Evolutionary conservation across 2,113 vertebrate genomes (phyloP), one percentile per base, ranked within the genome.

Genomic region (Camelus bactrianus): DNA sequence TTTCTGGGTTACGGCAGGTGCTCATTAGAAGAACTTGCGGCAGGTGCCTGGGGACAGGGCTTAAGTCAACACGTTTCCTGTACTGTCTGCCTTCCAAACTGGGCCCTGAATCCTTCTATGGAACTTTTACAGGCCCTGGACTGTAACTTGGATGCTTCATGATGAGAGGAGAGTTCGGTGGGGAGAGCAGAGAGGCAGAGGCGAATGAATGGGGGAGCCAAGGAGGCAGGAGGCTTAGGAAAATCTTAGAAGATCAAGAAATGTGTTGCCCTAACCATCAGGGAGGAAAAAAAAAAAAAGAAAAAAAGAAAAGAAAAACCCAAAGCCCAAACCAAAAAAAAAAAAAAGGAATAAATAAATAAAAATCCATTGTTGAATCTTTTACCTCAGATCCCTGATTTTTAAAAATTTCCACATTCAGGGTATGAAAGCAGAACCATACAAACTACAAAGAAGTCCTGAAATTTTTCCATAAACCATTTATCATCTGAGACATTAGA

Each of bases 21-120:
- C 42, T 67, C 3, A 10, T 24, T 88, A 1, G 42, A 70, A 46
- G 56, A 46, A 38, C 32, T 24, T 10, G 32, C 8, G 1, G 15
- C 12, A 0, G 50, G 11, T 5, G 2, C 6, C 32, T 38, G 1
- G 3, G 67, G n/a, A 6, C 0, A 11, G 8, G 4, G 16, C 65
- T 26, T 42, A 65, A 32, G 14, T 17, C 4, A 12, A 46, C n/a
- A 16, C 17, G 8, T n/a, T 50, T 86, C 7, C 0, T 13, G n/a
- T 2, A 15, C 19, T 54, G 6, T 73, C 7, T 20, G 14, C 19
- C 28, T 90, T 80, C 32, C 13, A 42, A 64, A 50, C 56, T 6
- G 42, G 10, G 35, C 0, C 38, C 19, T 0, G 1, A 30, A 8
- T 48, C 22, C 24, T 52, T 67, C 28, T 1, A 22, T 24, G 52